Base-by-base conservation (phyloP, 1,140 invertebrate genomes). In the Drosophila gunungcola region DNA sequence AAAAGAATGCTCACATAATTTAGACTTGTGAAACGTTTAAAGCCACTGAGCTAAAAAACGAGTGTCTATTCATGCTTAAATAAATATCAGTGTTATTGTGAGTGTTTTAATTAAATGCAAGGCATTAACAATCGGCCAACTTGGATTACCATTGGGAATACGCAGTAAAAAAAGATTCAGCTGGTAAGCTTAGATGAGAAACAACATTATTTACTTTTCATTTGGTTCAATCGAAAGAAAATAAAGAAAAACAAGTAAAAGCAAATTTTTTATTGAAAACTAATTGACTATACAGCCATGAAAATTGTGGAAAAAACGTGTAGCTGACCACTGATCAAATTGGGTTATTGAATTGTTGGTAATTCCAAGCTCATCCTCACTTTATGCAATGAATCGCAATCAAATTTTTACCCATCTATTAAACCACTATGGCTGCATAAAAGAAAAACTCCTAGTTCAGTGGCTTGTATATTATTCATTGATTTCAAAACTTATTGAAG, bases 81-180 rank as follows among this genome's bases (percentile, higher is more conserved):
- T 55, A 60, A 73, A 51, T 58, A 49, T 73, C 36, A 38, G 55
- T 75, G 54, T 34, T 9, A 46, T 46, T 41, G 70, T 67, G 16
- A 48, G 4, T 49, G 54, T 74, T 65, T 62, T 80, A 70, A 80
- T 60, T 80, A 70, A 82, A 73, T 58, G 38, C 78, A 51, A 12
- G 56, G 25, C 52, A 82, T 49, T 68, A 78, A 61, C 34, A 48
- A 68, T 46, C 32, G 51, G 41, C 65, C 52, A 58, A 63, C 56
- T 85, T 49, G 81, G 81, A 85, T 85, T 86, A 85, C 64, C 82
- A 55, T 41, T 76, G 70, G 61, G 54, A 63, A 52, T 43, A 53
- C 45, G 10, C 25, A 29, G 53, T 52, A 41, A 57, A 42, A 63
- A 43, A 11, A 10, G 5, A 41, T 36, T 51, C n/a, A 54, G 38